These are phyloP conservation scores for Typhlomys cinereus DNA, from an alignment of 2,113 vertebrate genomes.

Conservation along the genomic window DNA sequence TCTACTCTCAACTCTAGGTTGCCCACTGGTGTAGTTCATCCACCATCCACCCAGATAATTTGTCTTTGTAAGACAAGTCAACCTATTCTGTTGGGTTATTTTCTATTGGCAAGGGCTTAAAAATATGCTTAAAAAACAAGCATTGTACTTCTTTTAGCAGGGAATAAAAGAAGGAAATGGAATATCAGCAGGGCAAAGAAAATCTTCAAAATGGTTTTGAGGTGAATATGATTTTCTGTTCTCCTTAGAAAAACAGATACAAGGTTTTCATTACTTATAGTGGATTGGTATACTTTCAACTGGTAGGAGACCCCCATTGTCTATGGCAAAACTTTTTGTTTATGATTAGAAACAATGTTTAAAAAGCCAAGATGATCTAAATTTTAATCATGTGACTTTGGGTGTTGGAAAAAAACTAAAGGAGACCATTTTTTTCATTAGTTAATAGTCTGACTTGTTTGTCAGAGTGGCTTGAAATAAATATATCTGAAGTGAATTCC, in stretches of 20 bases:
- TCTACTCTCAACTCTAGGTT: neutral
- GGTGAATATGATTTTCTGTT: neutral
- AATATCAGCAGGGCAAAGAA: neutral
- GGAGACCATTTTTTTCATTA: constrained; percentile 39
- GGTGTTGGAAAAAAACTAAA: neutral
- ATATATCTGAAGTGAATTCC: neutral
- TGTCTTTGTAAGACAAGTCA: neutral
- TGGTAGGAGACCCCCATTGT: neutral
- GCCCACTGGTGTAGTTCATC: neutral
- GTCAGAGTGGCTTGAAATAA: neutral
- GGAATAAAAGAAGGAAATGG: neutral
- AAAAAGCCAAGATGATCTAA: neutral
- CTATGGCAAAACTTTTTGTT: neutral
- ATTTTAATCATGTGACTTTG: neutral
- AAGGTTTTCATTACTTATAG: neutral
- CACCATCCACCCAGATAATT: neutral
- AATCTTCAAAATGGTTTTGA: neutral
- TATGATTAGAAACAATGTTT: neutral
- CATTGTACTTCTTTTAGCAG: neutral
- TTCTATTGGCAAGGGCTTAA: neutral
- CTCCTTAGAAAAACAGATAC: neutral
- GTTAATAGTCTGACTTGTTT: neutral
- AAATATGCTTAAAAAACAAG: neutral
- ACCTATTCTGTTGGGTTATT: neutral
- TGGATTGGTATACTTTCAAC: neutral